Evolutionary conservation across 2,797 vertebrate genomes (phyloP).

Genomic region (Chelidonichthys spinosus): DNA sequence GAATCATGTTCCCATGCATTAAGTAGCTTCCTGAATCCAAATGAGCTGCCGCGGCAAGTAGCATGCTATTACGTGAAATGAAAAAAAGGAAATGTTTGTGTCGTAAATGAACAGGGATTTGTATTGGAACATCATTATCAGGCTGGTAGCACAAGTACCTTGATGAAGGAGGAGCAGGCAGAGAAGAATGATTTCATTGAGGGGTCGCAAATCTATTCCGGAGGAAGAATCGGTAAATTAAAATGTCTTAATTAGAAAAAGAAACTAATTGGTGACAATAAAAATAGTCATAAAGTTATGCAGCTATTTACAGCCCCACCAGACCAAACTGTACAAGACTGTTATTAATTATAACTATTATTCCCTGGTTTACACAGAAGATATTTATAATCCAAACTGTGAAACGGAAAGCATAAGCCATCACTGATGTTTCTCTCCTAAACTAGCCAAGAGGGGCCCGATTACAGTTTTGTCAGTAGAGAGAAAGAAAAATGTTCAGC

Average conservation of each 20-base stretch:
- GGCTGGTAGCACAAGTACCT: not conserved
- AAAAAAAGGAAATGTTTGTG: conserved; percentile 16
- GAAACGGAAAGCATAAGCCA: too few species aligned
- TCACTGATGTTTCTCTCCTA: not conserved
- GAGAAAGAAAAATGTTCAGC: too few species aligned
- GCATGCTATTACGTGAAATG: conserved; percentile 7
- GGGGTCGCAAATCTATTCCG: not conserved
- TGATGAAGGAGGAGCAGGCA: not conserved
- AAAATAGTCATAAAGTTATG: not conserved
- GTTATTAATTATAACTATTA: not conserved
- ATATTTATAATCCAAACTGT: not conserved
- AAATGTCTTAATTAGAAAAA: conserved; percentile 6
- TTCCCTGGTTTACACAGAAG: not conserved
- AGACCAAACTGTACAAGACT: not conserved
- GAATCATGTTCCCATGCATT: conserved; percentile 49
- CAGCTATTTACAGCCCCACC: not conserved
- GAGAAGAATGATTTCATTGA: not conserved
- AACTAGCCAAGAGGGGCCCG: not conserved
- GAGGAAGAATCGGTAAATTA: not conserved
- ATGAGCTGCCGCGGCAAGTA: conserved; percentile 18
- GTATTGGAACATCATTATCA: conserved; percentile 7
- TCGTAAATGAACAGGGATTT: conserved; percentile 12
- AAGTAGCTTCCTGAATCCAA: conserved; percentile 25
- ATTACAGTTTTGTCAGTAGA: not conserved
- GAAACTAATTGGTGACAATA: conserved; percentile 1